phyloP scores from a whole-genome alignment of 2,797 vertebrate genomes.

The Poecilia picta region DNA sequence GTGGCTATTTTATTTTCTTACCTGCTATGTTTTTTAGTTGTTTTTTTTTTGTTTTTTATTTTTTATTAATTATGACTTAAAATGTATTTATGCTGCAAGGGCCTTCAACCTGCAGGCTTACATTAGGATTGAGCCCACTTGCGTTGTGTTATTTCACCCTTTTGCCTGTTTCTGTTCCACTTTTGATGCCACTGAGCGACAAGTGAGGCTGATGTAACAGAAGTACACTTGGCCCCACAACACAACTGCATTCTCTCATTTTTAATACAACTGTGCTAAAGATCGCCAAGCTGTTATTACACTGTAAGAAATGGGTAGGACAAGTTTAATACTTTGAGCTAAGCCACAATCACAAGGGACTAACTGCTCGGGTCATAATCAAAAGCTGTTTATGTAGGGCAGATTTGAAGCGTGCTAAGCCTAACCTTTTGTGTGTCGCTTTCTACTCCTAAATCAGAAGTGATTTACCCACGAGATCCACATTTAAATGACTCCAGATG shows the following conservation, averaged over 20 bases:
- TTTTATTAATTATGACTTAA: conserved; percentile 63
- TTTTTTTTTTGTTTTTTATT: conserved; percentile 41
- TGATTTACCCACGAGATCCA: conserved; percentile 75
- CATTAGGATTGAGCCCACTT: conserved; percentile 54
- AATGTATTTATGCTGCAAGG: conserved; percentile 77
- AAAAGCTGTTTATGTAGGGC: conserved; percentile 81
- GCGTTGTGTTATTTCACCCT: conserved; percentile 43
- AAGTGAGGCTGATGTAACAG: conserved; percentile 54
- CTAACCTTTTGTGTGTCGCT: conserved; percentile 80
- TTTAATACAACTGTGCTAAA: conserved; percentile 47
- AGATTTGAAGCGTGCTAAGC: conserved; percentile 76
- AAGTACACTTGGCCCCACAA: conserved; percentile 63
- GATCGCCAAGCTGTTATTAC: conserved; percentile 66
- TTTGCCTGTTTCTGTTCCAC: conserved; percentile 58
- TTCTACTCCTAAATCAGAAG: conserved; percentile 67
- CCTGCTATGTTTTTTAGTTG: conserved; percentile 62
- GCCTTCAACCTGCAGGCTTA: conserved; percentile 60
- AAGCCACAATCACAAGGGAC: conserved; percentile 81
- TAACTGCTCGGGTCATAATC: conserved; percentile 76
- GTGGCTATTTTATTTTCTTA: conserved; percentile 76
- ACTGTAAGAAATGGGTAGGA: conserved; percentile 66
- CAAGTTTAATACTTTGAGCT: conserved; percentile 78
- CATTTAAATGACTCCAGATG: conserved; percentile 75
- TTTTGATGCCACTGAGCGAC: conserved; percentile 55
- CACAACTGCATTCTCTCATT: conserved; percentile 54